These are phyloP conservation scores for Octopus bimaculoides DNA, from an alignment of 1,140 invertebrate species.

Conservation along the genomic window DNA sequence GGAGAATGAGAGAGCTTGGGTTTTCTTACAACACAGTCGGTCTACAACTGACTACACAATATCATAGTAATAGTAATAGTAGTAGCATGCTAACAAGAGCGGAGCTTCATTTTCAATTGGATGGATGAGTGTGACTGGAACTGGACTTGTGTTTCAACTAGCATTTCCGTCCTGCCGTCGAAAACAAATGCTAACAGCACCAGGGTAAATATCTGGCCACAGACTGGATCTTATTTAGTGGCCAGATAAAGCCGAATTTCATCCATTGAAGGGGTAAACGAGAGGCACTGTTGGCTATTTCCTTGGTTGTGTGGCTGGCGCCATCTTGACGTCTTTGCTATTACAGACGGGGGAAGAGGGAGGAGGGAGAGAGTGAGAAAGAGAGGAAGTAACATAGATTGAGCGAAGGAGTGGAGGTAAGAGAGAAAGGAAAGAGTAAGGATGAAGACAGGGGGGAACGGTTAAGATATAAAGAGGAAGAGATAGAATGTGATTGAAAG, in stretches of 20 bases:
- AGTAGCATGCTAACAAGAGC: too few relatives aligned
- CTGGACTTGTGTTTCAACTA: too few relatives aligned
- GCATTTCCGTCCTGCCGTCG: too few relatives aligned
- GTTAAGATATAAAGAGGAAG: not conserved
- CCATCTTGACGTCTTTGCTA: conserved; percentile 1
- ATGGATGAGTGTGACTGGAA: too few relatives aligned
- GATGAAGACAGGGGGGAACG: not conserved
- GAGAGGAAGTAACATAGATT: not conserved
- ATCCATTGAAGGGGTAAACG: not conserved
- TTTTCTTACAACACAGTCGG: too few relatives aligned
- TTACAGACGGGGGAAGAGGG: not conserved
- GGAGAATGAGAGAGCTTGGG: too few relatives aligned
- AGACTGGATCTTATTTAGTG: not conserved
- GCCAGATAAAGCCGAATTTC: not conserved
- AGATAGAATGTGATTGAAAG: not conserved
- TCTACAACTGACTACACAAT: too few relatives aligned
- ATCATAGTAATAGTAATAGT: too few relatives aligned
- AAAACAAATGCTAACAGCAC: not conserved
- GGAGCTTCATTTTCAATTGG: too few relatives aligned
- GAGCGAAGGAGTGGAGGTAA: not conserved
- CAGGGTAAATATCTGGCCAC: not conserved
- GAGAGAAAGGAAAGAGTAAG: not conserved
- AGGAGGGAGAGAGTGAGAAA: not conserved
- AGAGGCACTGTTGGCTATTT: conserved; percentile 3
- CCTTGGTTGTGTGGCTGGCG: not conserved